Conservation (phyloP, 2,113 vertebrate species). For the Bubo bubo region DNA sequence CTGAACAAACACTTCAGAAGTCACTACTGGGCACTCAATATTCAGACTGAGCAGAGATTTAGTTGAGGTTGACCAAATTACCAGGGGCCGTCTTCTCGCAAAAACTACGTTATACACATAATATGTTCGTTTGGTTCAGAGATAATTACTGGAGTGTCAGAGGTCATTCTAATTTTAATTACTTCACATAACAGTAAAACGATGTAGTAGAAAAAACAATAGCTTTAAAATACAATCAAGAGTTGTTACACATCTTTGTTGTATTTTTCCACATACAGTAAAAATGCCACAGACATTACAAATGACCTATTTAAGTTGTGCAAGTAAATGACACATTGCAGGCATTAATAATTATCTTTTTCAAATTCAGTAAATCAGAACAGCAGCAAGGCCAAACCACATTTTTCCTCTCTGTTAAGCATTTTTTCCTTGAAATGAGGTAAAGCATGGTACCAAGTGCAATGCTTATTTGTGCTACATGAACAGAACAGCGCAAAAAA, state of each 20-base stretch:
- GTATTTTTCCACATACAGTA: slow-evolving; percentile 73
- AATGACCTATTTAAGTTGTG: slow-evolving; percentile 76
- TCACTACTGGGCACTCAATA: neutral
- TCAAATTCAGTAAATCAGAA: slow-evolving; percentile 82
- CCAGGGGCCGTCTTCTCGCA: neutral
- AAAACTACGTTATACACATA: neutral
- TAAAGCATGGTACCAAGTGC: slow-evolving; percentile 93
- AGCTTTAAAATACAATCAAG: slow-evolving; percentile 72
- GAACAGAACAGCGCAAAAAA: slow-evolving; percentile 79
- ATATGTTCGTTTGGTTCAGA: slow-evolving; percentile 52
- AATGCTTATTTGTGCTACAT: slow-evolving; percentile 92
- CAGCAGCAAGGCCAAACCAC: slow-evolving; percentile 88
- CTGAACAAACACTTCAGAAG: slow-evolving; percentile 26
- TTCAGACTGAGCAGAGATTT: neutral
- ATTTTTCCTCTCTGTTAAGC: slow-evolving; percentile 78
- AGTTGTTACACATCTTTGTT: slow-evolving; percentile 64
- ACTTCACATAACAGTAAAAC: slow-evolving; percentile 70
- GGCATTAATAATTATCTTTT: slow-evolving; percentile 75
- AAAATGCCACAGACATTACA: slow-evolving; percentile 77
- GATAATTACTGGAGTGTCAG: slow-evolving; percentile 72
- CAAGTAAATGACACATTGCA: slow-evolving; percentile 75
- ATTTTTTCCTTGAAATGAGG: slow-evolving; percentile 90
- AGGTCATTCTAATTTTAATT: slow-evolving; percentile 72
- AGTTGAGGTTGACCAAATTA: slow-evolving; percentile 24
- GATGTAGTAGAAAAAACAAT: slow-evolving; percentile 61